Base-by-base conservation (phyloP, 2,113 vertebrate species). In the Otolemur garnettii region DNA sequence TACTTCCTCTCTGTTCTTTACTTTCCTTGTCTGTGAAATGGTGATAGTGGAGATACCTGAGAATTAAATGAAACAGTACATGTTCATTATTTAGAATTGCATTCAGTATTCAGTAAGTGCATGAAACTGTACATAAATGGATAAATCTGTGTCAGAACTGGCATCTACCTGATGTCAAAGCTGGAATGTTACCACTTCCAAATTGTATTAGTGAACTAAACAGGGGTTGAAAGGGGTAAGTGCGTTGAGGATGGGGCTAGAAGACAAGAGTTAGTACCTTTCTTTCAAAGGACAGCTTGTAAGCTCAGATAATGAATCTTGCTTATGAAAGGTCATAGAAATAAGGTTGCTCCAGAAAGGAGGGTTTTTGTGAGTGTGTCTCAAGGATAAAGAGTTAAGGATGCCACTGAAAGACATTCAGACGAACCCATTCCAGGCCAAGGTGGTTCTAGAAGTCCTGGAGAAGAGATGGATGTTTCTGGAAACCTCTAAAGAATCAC, bases 341-440 rank as follows among this genome's bases (percentile, higher is more conserved):
- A 50, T 89, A 89, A 83, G 59, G 21, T 45, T 45, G 28, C 45
- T 75, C 12, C n/a, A 57, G 68, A 82, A 88, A 82, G 57, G 66
- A 93, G 28, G 14, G 14, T 28, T 74, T 72, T 94, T 82, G 74
- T 82, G 24, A 80, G 68, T 94, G n/a, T 82, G 26, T 74, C 82
- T 55, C 18, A 80, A 26, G 62, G 75, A 24, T 62, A 35, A 75
- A 64, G 68, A 45, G 59, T 89, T 74, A 10, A 81, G 66, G 77
- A 57, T 57, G 26, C 69, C 62, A 66, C 19, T 42, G 28, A 82
- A 64, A 50, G 75, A 81, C n/a, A 66, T 42, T 88, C 74, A 33
- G 64, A 75, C 62, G 2, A 64, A 68, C 26, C 45, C 66, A 3
- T 75, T 82, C 57, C 42, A n/a, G 11, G 57, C 69, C n/a, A 89